Percentiles rank a stretch among this genome's conserved stretches.
These are phyloP conservation scores for Meleagris gallopavo DNA, from an alignment of 2,113 vertebrate species.

Conservation along the genomic window DNA sequence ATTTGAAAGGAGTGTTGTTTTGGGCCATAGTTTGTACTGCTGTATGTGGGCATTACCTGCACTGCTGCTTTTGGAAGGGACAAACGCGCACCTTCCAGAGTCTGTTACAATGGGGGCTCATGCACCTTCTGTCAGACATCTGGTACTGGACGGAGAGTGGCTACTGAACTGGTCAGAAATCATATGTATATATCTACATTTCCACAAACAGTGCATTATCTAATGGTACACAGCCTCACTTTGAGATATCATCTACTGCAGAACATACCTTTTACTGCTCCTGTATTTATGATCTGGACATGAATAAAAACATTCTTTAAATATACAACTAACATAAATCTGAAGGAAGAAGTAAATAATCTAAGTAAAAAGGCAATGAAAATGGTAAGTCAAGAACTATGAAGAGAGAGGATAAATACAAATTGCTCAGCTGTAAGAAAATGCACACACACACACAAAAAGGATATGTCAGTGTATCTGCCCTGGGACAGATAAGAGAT, in stretches of 20 bases:
- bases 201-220: neutral
- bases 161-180: neutral
- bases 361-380: neutral
- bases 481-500: neutral
- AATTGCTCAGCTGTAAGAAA: neutral
- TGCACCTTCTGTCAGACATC: neutral
- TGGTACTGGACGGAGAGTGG: neutral
- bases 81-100: neutral
- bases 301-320: neutral
- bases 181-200: fast-evolving
- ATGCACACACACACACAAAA: neutral
- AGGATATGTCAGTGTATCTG: neutral
- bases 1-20: neutral
- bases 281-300: neutral
- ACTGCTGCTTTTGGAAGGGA: neutral
- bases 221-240: neutral
- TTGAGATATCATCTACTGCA: neutral
- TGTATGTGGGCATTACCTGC: neutral
- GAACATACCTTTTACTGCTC: neutral
- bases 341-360: neutral
- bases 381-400: neutral
- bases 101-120: neutral
- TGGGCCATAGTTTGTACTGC: neutral
- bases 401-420: neutral
- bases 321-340: neutral